These are phyloP conservation scores for Montipora sp. DNA, from an alignment of 64 coral and sea anemone species.

Conservation along the genomic window DNA sequence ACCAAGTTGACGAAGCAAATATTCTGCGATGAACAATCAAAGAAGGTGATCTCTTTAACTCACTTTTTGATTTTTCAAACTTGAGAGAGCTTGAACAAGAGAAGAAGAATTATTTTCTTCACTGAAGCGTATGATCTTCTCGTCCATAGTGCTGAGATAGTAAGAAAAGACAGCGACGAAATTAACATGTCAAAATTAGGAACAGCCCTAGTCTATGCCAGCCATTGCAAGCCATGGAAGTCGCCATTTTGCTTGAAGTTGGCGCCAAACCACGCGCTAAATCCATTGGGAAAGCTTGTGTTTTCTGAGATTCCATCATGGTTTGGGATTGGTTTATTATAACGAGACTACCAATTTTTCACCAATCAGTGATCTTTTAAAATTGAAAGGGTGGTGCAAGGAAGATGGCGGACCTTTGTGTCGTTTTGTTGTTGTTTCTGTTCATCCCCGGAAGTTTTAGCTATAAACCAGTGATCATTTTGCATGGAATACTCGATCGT, in stretches of 20 bases:
- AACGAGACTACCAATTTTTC: background rate
- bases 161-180: background rate
- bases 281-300: background rate
- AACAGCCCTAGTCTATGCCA: no score
- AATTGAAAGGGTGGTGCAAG: background rate
- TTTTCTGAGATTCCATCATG: background rate
- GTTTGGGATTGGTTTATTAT: constrained; percentile 33
- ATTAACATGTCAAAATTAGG: background rate
- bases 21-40: no score
- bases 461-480: constrained; percentile 96
- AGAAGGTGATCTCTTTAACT: background rate
- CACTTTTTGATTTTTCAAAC: constrained; percentile 77
- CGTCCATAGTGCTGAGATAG: constrained; percentile 55
- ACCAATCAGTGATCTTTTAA: constrained; percentile 30
- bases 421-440: constrained; percentile 10
- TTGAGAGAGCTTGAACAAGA: constrained; percentile 49
- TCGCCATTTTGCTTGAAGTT: constrained; percentile 30
- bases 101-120: constrained; percentile 72
- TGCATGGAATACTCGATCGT: constrained; percentile 96
- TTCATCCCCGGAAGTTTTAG: constrained; percentile 20
- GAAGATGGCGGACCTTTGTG: constrained; percentile 22
- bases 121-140: constrained; percentile 77
- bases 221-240: background rate
- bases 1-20: no score
- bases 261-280: constrained; percentile 26